Percentiles rank a stretch among this genome's conserved stretches.
These are phyloP conservation scores for Microctenopoma lineatum DNA, from an alignment of 2,797 vertebrate genomes.

Conservation along the genomic window DNA sequence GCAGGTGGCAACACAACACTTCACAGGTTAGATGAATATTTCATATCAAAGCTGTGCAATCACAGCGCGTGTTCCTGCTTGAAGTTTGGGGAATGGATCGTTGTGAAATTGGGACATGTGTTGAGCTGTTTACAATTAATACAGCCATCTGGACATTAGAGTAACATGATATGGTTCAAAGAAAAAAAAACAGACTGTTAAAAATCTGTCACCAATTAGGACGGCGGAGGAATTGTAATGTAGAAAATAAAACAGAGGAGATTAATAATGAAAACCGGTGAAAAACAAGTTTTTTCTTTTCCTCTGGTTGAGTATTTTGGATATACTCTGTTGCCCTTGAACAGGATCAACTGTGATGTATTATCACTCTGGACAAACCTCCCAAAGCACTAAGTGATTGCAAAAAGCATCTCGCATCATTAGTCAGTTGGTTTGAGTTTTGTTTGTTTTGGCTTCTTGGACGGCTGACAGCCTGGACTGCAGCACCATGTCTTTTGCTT, in stretches of 20 bases:
- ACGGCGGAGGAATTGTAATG: constrained; percentile 32
- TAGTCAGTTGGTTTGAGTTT: constrained; percentile 68
- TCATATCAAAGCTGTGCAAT: constrained; percentile 85
- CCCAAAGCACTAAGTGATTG: constrained; percentile 61
- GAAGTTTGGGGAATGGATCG: constrained; percentile 79
- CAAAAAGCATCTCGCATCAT: constrained; percentile 68
- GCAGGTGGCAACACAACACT: constrained; percentile 84
- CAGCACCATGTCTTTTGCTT: constrained; percentile 76
- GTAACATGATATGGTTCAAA: constrained; percentile 66
- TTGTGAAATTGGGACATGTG: constrained; percentile 77
- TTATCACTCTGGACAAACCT: constrained; percentile 65
- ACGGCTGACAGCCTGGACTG: constrained; percentile 75
- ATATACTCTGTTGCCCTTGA: constrained; percentile 42
- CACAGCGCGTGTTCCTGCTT: constrained; percentile 77
- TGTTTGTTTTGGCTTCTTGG: constrained; percentile 76
- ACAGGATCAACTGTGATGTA: constrained; percentile 55
- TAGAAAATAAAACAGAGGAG: constrained; percentile 52
- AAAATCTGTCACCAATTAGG: constrained; percentile 44
- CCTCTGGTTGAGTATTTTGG: constrained; percentile 19
- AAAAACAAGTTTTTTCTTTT: constrained; percentile 19
- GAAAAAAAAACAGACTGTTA: constrained; percentile 52
- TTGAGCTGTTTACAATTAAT: constrained; percentile 77
- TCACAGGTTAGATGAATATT: constrained; percentile 85
- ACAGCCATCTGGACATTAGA: constrained; percentile 77
- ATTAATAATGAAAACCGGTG: constrained; percentile 43